Base-by-base conservation (phyloP, 2,113 vertebrate genomes). In the Spea bombifrons region DNA sequence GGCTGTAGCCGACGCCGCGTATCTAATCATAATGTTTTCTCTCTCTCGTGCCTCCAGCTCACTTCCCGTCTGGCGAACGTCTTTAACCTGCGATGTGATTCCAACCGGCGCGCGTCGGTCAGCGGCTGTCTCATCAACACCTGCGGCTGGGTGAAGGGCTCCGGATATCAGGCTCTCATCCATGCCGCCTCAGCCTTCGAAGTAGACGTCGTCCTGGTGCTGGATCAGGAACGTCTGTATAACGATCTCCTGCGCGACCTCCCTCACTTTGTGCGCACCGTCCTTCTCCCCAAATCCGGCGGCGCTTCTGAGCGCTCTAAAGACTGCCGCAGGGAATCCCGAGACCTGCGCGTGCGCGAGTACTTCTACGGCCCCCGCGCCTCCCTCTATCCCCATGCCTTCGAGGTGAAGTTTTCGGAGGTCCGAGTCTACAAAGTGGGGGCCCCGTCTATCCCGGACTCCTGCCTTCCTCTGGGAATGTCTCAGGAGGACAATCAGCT, bases 341-440 rank as follows among this genome's bases (percentile, higher is more conserved):
- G 97, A 0, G 97, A 99, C 0, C 96, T 98, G 63, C 95, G 95
- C 66, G 96, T 99, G 84, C 94, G 96, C 0, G 96, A 99, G 81
- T 99, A 99, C 77, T 99, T 99, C 88, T 99, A 99, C 0, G 97
- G 97, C 45, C 98, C 98, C 85, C 94, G 97, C 0, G 95, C 95
- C 8, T 93, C 94, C 80, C 98, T 96, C 89, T 99, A 95, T 83
- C 97, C 97, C 0, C 97, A 99, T 8, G 97, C 97, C 17, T 99
- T 94, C 0, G 96, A 99, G 0, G 96, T 99, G 81, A 96, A 96
- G 65, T 99, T 99, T 88, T 94, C 95, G 0, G 97, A 99, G 0
- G 97, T 99, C 57, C 96, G 96, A 81, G 98, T 99, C 86, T 99
- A 98, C 86, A 99, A 99, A 86, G 96, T 98, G 6, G 97, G 97